Conservation (phyloP, 2,888 invertebrate species). For the Tortricodes alternella region DNA sequence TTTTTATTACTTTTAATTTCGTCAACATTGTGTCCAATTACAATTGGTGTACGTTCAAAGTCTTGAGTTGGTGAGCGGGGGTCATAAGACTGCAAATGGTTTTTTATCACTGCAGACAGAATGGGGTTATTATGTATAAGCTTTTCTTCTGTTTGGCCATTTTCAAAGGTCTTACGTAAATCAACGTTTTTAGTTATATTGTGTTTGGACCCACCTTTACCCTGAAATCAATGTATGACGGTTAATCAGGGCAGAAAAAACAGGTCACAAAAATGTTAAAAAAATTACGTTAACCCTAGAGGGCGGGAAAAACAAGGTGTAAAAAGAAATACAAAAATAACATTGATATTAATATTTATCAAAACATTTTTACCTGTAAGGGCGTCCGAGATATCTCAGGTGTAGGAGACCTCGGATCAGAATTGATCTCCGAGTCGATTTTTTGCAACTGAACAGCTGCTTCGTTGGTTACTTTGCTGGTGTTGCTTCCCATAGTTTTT, state of each 20-base stretch:
- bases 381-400: conserved; percentile 83
- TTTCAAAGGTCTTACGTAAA: conserved; percentile 74
- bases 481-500: conserved; percentile 68
- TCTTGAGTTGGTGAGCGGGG: conserved; percentile 84
- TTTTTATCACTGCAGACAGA: conserved; percentile 74
- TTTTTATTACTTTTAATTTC: conserved; percentile 46
- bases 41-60: conserved; percentile 83
- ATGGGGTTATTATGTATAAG: conserved; percentile 74
- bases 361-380: conserved; percentile 80
- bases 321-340: too few species aligned
- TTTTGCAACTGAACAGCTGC: conserved; percentile 50
- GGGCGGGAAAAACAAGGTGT: neutral
- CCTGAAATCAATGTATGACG: conserved; percentile 57
- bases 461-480: conserved; percentile 63
- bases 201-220: conserved; percentile 64
- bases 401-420: conserved; percentile 84
- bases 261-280: neutral
- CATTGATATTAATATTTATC: too few species aligned
- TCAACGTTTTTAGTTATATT: conserved; percentile 78
- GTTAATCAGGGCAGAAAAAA: neutral
- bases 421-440: conserved; percentile 54
- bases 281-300: neutral
- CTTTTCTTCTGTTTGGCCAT: conserved; percentile 61
- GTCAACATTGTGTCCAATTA: conserved; percentile 55
- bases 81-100: conserved; percentile 76